These are phyloP conservation scores for Philereme transversata DNA, from an alignment of 2,888 invertebrate genomes.

Conservation along the genomic window DNA sequence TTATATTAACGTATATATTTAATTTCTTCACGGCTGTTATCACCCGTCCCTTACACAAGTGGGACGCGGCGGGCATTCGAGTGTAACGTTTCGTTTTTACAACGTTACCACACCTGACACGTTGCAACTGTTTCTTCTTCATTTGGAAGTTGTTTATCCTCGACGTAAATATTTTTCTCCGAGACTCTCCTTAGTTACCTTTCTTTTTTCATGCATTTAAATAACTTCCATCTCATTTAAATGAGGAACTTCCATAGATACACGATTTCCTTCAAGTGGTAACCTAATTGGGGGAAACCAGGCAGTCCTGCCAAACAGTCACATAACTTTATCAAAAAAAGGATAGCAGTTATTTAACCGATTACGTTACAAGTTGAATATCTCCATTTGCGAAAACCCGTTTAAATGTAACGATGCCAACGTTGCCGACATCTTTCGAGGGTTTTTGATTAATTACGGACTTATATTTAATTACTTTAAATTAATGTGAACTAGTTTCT, in stretches of 20 bases:
- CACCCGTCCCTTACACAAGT: conserved; percentile 58
- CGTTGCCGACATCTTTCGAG: neutral
- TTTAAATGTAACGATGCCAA: neutral
- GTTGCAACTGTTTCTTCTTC: conserved; percentile 43
- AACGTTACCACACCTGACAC: conserved; percentile 58
- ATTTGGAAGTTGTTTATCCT: conserved; percentile 29
- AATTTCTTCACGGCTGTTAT: conserved; percentile 52
- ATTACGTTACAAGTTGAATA: conserved; percentile 24
- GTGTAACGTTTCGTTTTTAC: conserved; percentile 65
- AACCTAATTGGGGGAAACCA: conserved; percentile 2
- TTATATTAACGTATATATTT: conserved; percentile 6
- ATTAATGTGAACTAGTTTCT: neutral
- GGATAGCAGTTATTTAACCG: conserved; percentile 12
- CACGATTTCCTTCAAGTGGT: conserved; percentile 2
- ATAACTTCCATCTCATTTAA: neutral
- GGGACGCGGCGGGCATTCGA: conserved; percentile 56
- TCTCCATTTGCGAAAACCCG: conserved; percentile 16
- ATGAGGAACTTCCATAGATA: no score
- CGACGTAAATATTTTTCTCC: conserved; percentile 17
- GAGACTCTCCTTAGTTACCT: conserved; percentile 2
- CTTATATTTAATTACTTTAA: neutral
- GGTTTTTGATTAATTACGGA: neutral
- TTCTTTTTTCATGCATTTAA: conserved; percentile 1
- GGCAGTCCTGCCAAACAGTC: conserved; percentile 13
- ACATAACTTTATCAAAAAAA: conserved; percentile 13